Percentiles rank a stretch among this genome's conserved stretches.
Evolutionary conservation across 2,888 invertebrate species (phyloP).

Genomic region (Mesoligia furuncula): DNA sequence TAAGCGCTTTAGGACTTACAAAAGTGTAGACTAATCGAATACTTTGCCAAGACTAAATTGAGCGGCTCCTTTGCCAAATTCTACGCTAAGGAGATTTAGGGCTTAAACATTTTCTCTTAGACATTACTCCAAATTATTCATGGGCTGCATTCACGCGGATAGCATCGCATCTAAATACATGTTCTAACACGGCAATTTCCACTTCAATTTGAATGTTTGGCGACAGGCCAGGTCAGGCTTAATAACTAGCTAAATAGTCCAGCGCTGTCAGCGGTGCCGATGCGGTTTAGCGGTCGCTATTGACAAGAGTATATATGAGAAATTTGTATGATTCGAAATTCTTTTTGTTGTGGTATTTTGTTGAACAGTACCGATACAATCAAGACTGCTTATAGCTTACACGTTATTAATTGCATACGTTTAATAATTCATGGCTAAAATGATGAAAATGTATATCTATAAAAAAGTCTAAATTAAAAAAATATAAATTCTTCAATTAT

Average conservation of each 20-base stretch:
- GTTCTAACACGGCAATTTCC: constrained; percentile 65
- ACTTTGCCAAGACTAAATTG: constrained; percentile 62
- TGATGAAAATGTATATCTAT: not conserved
- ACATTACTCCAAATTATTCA: constrained; percentile 55
- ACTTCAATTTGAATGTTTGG: constrained; percentile 78
- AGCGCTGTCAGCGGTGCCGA: constrained; percentile 62
- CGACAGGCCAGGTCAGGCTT: constrained; percentile 70
- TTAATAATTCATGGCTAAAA: not conserved
- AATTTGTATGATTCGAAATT: not conserved
- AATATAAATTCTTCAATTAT: not conserved
- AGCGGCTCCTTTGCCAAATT: constrained; percentile 50
- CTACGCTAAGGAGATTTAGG: constrained; percentile 43
- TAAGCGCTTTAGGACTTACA: constrained; percentile 45
- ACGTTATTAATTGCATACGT: not conserved
- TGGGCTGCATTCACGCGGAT: constrained; percentile 47
- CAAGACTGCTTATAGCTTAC: not conserved
- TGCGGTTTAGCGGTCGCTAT: constrained; percentile 56
- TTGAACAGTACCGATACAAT: not conserved
- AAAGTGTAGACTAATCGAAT: constrained; percentile 58
- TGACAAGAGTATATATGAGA: constrained; percentile 22
- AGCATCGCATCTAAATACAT: constrained; percentile 65
- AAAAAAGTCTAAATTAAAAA: not conserved
- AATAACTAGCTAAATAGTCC: constrained; percentile 72
- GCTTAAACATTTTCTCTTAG: constrained; percentile 47
- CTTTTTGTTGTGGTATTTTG: constrained; percentile 3